Percentiles rank a stretch among this genome's conserved stretches.
Evolutionary conservation across 2,888 invertebrate species (phyloP).

Genomic region (Alentia gelatinosa): DNA sequence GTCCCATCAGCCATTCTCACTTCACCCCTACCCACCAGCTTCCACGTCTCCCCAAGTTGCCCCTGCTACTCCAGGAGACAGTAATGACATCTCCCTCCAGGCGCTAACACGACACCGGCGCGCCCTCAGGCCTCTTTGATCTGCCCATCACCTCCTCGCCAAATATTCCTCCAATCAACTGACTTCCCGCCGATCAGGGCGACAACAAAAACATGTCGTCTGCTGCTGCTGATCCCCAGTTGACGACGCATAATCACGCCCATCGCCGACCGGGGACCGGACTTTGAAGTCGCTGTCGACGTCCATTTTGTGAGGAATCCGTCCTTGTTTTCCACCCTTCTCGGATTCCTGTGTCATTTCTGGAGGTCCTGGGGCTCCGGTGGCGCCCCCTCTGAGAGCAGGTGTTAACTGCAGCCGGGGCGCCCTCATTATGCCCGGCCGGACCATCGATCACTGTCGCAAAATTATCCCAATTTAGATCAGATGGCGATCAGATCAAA

Average conservation of each 20-base stretch:
- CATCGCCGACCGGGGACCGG: background rate
- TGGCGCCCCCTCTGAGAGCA: slow-evolving; percentile 22
- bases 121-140: no score
- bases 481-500: slow-evolving; percentile 45
- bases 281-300: slow-evolving; percentile 22
- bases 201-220: background rate
- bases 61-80: no score
- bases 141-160: no score
- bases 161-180: no score
- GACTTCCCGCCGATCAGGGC: background rate
- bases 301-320: slow-evolving; percentile 6
- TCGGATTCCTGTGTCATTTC: background rate
- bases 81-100: no score
- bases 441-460: slow-evolving; percentile 6
- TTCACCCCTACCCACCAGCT: no score
- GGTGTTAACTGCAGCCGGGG: slow-evolving; percentile 24
- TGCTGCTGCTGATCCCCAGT: background rate
- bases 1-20: no score
- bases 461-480: slow-evolving; percentile 49
- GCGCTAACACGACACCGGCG: no score
- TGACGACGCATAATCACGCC: background rate
- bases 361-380: background rate
- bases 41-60: no score
- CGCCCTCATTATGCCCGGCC: background rate
- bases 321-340: slow-evolving; percentile 6